Base-by-base conservation (phyloP, 1,140 invertebrate genomes). In the Agrypnia vestita region DNA sequence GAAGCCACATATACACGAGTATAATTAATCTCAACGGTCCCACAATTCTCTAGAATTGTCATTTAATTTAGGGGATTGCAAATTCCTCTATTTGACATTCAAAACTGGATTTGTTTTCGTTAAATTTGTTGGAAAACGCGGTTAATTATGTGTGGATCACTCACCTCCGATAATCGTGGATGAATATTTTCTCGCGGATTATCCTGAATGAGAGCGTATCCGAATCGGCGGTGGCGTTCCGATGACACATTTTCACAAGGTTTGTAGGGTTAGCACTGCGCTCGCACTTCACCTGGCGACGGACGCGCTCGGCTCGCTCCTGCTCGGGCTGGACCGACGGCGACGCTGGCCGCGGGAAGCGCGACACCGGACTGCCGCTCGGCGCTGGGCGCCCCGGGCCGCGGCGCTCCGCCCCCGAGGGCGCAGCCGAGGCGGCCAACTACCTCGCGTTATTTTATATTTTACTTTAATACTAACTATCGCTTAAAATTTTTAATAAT, bases 331-430 rank as follows among this genome's bases (percentile, higher is more conserved):
- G 74, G 74, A 12, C 74, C 64, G 64, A 51, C 11, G n/a, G 49
- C 49, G 49, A 69, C 64, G 64, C 49, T 67, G 59, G 62, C 47
- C 67, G 56, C 72, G 61, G 21, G 80, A 25, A 51, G 76, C 62
- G 76, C 80, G 77, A 56, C 80, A 78, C 61, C 49, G 62, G 80
- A 82, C 80, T 82, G 80, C 59, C 71, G 76, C 64, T 46, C 44
- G 15, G 49, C 49, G 49, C 49, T 35, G 25, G 49, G 49, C 49
- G 49, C 49, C 49, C 49, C 11, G 49, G 25, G 25, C 19, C 61
- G 55, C 55, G 13, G 61, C 61, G 17, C 11, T 35, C n/a, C 35
- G 44, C 44, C 64, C 11, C 19, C 61, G 19, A 0, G 19, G 19
- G 61, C 61, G 13, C 21, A 13, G 19, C 21, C 19, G 19, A 13